Evolutionary conservation across 1,140 invertebrate genomes (phyloP).

Genomic region (Bradysia coprophila): DNA sequence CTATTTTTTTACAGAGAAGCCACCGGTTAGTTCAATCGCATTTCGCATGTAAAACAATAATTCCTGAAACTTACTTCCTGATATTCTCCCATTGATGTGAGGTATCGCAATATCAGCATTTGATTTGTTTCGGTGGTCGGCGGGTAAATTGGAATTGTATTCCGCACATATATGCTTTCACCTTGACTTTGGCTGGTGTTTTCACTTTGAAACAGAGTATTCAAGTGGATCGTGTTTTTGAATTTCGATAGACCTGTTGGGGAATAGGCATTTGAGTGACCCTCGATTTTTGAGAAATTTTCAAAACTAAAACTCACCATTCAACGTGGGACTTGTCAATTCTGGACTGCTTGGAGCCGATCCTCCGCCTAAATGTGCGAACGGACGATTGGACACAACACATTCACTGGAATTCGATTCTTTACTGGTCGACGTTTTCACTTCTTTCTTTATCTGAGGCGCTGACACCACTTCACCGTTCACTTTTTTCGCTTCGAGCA

Average conservation of each 20-base stretch:
- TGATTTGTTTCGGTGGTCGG: constrained; percentile 71
- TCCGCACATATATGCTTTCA: not conserved
- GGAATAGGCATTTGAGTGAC: constrained; percentile 11
- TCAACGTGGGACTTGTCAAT: not conserved
- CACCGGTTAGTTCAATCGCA: too few species aligned
- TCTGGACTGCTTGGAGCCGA: constrained; percentile 1
- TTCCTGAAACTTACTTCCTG: constrained; percentile 50
- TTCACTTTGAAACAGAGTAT: constrained; percentile 16
- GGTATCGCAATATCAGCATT: constrained; percentile 79
- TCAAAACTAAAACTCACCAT: too few species aligned
- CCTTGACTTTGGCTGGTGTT: constrained; percentile 6
- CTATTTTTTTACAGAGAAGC: too few species aligned
- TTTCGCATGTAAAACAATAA: too few species aligned
- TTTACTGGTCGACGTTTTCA: not conserved
- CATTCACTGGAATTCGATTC: not conserved
- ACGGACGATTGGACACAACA: not conserved
- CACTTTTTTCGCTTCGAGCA: too few species aligned
- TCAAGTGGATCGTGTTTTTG: constrained; percentile 15
- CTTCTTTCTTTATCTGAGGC: not conserved
- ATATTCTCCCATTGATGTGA: constrained; percentile 91
- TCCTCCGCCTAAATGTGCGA: not conserved
- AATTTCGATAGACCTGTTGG: constrained; percentile 2
- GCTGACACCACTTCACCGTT: not conserved
- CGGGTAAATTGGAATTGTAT: constrained; percentile 63
- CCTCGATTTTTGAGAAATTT: not conserved